Conservation (phyloP, 2,888 invertebrate species). For the Leptopilina drosophilae region DNA sequence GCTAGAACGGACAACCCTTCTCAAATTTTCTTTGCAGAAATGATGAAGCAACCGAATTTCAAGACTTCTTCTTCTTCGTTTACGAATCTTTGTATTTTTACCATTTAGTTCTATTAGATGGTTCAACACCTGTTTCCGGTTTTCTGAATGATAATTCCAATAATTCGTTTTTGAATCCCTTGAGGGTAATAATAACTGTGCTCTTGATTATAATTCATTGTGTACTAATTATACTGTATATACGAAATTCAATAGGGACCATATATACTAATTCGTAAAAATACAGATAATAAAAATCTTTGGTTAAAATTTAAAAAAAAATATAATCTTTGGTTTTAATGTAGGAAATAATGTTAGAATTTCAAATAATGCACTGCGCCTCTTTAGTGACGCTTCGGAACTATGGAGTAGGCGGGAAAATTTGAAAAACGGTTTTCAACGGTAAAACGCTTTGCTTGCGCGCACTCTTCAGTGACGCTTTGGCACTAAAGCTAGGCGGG, state of each 20-base stretch:
- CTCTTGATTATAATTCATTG: too few relatives aligned
- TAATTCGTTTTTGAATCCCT: background rate
- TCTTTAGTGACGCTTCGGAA: background rate
- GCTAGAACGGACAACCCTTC: conserved; percentile 36
- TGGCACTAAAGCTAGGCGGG: too few relatives aligned
- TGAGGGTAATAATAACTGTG: background rate
- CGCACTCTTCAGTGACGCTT: too few relatives aligned
- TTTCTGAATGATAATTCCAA: background rate
- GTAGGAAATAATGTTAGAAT: too few relatives aligned
- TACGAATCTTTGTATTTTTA: conserved; percentile 29
- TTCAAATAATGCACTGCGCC: background rate
- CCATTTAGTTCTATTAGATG: conserved; percentile 20
- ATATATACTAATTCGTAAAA: too few relatives aligned
- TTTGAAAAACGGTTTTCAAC: background rate
- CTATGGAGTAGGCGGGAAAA: background rate
- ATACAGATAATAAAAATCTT: too few relatives aligned
- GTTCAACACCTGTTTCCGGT: conserved; percentile 35
- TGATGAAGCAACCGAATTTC: conserved; percentile 20
- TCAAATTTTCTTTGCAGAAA: conserved; percentile 37
- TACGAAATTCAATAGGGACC: too few relatives aligned
- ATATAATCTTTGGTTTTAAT: too few relatives aligned
- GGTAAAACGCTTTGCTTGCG: too few relatives aligned
- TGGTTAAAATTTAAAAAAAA: too few relatives aligned
- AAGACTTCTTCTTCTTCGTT: background rate
- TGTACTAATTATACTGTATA: too few relatives aligned